Conservation (phyloP, 2,113 vertebrate species). For the Cryptomyrus ogoouensis region DNA sequence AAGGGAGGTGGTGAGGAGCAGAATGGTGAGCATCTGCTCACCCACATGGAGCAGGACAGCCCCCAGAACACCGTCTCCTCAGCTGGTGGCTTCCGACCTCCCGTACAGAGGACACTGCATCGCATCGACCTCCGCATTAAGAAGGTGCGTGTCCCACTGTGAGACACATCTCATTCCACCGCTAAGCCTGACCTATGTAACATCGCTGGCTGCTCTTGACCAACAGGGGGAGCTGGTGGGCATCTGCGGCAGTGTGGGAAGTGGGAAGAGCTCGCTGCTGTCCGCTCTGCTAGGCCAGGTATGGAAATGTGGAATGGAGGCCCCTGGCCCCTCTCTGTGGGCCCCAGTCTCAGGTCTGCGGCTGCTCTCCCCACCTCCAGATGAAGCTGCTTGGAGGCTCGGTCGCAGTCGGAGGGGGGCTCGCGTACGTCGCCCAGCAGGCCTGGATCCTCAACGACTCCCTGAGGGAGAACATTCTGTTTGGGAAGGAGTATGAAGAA, state of each 20-base stretch:
- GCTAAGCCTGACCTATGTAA: neutral
- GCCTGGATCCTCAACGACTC: slow-evolving; percentile 73
- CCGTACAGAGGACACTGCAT: slow-evolving; percentile 61
- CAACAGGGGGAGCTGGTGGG: slow-evolving; percentile 65
- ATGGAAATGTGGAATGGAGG: slow-evolving; percentile 20
- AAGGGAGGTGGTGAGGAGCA: slow-evolving; percentile 48
- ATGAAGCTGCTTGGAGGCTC: slow-evolving; percentile 67
- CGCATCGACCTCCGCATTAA: slow-evolving; percentile 58
- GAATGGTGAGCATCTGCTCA: slow-evolving; percentile 58
- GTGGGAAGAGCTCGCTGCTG: slow-evolving; percentile 72
- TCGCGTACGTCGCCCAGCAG: slow-evolving; percentile 69
- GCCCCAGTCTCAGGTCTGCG: neutral
- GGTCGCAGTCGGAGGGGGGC: slow-evolving; percentile 56
- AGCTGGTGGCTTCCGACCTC: slow-evolving; percentile 54
- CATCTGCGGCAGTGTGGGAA: slow-evolving; percentile 69
- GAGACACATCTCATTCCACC: neutral
- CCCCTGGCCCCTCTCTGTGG: no score
- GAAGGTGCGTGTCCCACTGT: slow-evolving; percentile 47
- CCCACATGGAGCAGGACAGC: slow-evolving; percentile 67
- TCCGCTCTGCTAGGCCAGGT: slow-evolving; percentile 74
- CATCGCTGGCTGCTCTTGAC: slow-evolving; percentile 10
- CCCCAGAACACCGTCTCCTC: slow-evolving; percentile 66
- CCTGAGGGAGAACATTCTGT: slow-evolving; percentile 68
- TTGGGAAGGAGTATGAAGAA: slow-evolving; percentile 57
- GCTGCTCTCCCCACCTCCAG: slow-evolving; percentile 37